phyloP scores from a whole-genome alignment of 2,113 vertebrate genomes.

The Spheniscus mendiculus region DNA sequence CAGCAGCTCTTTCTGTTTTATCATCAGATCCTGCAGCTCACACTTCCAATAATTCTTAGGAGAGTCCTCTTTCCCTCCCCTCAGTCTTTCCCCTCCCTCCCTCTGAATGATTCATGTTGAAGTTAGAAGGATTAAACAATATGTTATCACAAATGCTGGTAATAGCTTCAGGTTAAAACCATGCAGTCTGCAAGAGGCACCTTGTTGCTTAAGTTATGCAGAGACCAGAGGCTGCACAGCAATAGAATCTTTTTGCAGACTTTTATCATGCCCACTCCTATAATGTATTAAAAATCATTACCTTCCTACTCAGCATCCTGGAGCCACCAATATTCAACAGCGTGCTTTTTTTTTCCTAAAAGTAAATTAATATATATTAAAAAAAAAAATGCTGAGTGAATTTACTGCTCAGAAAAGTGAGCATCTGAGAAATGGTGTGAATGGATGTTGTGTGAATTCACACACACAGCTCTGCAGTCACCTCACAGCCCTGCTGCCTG shows the following conservation, averaged over 20 bases:
- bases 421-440: neutral
- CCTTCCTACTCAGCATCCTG: constrained; percentile 28
- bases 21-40: constrained; percentile 18
- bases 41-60: constrained; percentile 19
- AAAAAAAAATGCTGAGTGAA: neutral
- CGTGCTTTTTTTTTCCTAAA: neutral
- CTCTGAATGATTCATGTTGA: constrained; percentile 71
- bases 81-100: neutral
- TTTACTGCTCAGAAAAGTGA: neutral
- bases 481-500: neutral
- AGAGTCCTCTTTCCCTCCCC: constrained; percentile 1
- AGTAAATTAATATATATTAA: neutral
- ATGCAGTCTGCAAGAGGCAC: constrained; percentile 38
- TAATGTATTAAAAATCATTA: constrained; percentile 67
- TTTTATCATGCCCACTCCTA: constrained; percentile 54
- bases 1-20: constrained; percentile 19
- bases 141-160: constrained; percentile 44
- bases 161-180: constrained; percentile 64
- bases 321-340: constrained; percentile 18
- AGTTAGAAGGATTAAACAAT: constrained; percentile 71
- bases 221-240: constrained; percentile 47
- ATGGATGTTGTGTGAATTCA: neutral
- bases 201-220: constrained; percentile 65
- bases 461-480: neutral
- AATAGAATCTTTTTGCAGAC: constrained; percentile 40